These are phyloP conservation scores for Dexiosoma caninum DNA, from an alignment of 2,888 invertebrate genomes.

Conservation along the genomic window DNA sequence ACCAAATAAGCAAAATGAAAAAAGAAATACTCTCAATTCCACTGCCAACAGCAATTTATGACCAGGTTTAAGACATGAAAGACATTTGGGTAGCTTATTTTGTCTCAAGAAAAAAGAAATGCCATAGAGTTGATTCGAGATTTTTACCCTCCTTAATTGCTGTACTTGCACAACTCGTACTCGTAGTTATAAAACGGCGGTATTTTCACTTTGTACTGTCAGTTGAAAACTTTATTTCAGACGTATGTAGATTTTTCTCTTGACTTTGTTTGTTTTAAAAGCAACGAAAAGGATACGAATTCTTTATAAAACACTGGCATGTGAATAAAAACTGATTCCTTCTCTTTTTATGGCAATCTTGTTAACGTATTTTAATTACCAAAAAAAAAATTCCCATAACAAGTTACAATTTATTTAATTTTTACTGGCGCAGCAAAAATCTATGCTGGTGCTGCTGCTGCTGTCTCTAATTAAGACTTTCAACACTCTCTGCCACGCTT, in stretches of 20 bases:
- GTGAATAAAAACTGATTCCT: slow-evolving; percentile 11
- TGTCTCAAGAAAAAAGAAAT: neutral
- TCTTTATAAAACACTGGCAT: neutral
- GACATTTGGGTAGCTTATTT: slow-evolving; percentile 14
- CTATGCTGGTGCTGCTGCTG: neutral
- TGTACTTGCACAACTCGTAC: no score
- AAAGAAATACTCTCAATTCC: slow-evolving; percentile 54
- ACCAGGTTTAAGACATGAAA: slow-evolving; percentile 41
- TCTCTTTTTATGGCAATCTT: slow-evolving; percentile 23
- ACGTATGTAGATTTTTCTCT: neutral
- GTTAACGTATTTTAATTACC: slow-evolving; percentile 23
- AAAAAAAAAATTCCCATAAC: slow-evolving; percentile 41
- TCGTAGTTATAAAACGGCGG: slow-evolving; percentile 54
- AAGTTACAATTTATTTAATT: slow-evolving; percentile 17
- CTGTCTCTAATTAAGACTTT: slow-evolving; percentile 54
- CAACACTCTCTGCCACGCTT: slow-evolving; percentile 51
- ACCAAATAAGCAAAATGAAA: neutral
- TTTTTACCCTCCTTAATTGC: slow-evolving; percentile 54
- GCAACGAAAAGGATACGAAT: neutral
- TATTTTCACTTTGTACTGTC: slow-evolving; percentile 75
- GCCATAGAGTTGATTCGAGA: slow-evolving; percentile 35
- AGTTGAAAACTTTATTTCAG: slow-evolving; percentile 69
- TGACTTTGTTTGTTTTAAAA: slow-evolving; percentile 12
- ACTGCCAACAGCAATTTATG: slow-evolving; percentile 50
- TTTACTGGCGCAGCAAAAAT: neutral